Base-by-base conservation (phyloP, 2,888 invertebrate genomes). In the Ditylenchus weischeri region DNA sequence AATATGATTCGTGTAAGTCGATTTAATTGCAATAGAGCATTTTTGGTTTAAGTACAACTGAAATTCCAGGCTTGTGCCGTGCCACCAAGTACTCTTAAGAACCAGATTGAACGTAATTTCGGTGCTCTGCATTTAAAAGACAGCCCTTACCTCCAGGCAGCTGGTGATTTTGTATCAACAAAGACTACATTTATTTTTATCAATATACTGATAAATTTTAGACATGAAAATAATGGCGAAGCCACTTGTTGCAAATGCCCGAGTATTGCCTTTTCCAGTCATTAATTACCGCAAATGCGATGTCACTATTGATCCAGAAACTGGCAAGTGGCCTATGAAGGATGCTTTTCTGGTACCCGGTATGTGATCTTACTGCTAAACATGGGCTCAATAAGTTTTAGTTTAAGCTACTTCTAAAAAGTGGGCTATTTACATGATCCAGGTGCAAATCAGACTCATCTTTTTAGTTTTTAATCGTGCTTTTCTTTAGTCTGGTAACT, bases 21-120 rank as follows among this genome's bases (percentile, higher is more conserved):
- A 18, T 23, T 36, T 11, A 36, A 47, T 0, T 35, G n/a, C 18
- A 48, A 19, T 59, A 49, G 15, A 7, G 19, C 13, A 11, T 29
- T 36, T 38, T 15, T 18, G 38, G n/a, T n/a, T n/a, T n/a, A n/a
- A n/a, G n/a, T n/a, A n/a, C n/a, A n/a, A n/a, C n/a, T n/a, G 8
- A n/a, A 36, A 58, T 61, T 63, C 61, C 51, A 75, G 75, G 65
- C 62, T 10, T 75, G 72, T 35, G 76, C 76, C 5, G 68, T 76
- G 15, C 66, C 72, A 19, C 76, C 76, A 15, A 47, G 54, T 2
- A 60, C 48, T 5, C 21, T 76, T 35, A 65, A 67, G 35, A 23
- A 48, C 8, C 66, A 71, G 29, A 73, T 68, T 23, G 65, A 64
- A 64, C 62, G 62, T 11, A 68, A 62, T 3, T 62, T 61, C 18